These are phyloP conservation scores for Deroptyus accipitrinus DNA, from an alignment of 2,113 vertebrate species.

Conservation along the genomic window DNA sequence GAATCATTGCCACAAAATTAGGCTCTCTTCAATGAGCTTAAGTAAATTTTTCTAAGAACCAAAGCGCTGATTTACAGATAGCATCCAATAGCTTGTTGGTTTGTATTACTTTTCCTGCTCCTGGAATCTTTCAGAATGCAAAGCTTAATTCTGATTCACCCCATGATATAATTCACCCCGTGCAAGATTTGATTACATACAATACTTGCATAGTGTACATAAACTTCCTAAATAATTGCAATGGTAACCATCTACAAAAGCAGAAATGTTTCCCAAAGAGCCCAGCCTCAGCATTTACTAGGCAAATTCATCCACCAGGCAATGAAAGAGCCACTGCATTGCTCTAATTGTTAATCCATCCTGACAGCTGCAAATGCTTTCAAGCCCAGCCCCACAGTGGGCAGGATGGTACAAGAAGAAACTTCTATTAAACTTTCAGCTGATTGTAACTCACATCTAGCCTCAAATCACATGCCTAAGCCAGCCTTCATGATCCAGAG, in stretches of 20 bases:
- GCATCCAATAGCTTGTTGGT: background rate
- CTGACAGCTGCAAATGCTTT: background rate
- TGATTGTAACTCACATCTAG: background rate
- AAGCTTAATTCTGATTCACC: background rate
- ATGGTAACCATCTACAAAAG: background rate
- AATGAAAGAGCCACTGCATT: background rate
- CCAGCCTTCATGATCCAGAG: background rate
- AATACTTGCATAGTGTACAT: background rate
- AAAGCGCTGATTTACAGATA: background rate
- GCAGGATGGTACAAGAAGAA: constrained; percentile 21
- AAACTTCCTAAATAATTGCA: background rate
- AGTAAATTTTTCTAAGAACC: background rate
- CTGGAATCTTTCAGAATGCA: background rate
- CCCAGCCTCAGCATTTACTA: background rate
- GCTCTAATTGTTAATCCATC: background rate
- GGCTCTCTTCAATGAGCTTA: background rate
- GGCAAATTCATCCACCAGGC: background rate
- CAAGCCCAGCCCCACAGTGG: background rate
- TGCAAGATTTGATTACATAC: background rate
- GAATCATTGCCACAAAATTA: constrained; percentile 12
- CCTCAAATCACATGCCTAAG: background rate
- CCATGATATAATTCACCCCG: background rate
- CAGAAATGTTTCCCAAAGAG: background rate
- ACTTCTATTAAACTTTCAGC: background rate
- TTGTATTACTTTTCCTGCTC: background rate